A percentile compares a stretch with the other conserved stretches of the same genome.
Conservation (phyloP, 2,888 invertebrate genomes). For the Seira musarum region DNA sequence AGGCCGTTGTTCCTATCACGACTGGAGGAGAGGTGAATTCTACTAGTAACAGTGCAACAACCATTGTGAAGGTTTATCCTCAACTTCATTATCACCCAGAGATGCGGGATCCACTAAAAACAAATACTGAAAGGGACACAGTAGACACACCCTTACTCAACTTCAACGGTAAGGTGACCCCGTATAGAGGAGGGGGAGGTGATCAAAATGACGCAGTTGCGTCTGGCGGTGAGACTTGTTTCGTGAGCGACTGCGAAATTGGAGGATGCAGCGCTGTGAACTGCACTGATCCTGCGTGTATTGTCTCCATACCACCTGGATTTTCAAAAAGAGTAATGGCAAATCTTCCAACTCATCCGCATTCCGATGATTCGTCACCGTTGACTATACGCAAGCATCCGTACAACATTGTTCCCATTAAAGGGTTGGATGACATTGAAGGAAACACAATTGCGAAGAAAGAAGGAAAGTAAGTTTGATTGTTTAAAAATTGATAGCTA, state of each 20-base stretch:
- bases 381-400: constrained; percentile 54
- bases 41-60: constrained; percentile 1
- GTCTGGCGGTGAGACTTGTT: constrained; percentile 22
- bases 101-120: constrained; percentile 42
- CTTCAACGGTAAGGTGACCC: too few species aligned
- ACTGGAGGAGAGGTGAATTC: not conserved
- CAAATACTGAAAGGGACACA: constrained; percentile 38
- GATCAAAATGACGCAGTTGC: not conserved
- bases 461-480: constrained; percentile 63
- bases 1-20: not conserved
- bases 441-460: constrained; percentile 49
- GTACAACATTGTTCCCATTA: constrained; percentile 62
- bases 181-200: not conserved
- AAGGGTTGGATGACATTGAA: constrained; percentile 49
- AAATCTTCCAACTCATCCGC: too few species aligned
- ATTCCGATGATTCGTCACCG: constrained; percentile 55
- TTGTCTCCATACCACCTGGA: not conserved
- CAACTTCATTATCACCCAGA: constrained; percentile 46
- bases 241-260: constrained; percentile 25
- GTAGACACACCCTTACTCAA: constrained; percentile 31
- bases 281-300: not conserved
- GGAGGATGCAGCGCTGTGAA: not conserved
- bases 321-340: not conserved
- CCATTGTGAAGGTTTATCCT: constrained; percentile 50
- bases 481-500: not conserved